A percentile compares a stretch with the other conserved stretches of the same genome.
Evolutionary conservation across 2,797 vertebrate species (phyloP).

Genomic region (Synaphobranchus kaupii): DNA sequence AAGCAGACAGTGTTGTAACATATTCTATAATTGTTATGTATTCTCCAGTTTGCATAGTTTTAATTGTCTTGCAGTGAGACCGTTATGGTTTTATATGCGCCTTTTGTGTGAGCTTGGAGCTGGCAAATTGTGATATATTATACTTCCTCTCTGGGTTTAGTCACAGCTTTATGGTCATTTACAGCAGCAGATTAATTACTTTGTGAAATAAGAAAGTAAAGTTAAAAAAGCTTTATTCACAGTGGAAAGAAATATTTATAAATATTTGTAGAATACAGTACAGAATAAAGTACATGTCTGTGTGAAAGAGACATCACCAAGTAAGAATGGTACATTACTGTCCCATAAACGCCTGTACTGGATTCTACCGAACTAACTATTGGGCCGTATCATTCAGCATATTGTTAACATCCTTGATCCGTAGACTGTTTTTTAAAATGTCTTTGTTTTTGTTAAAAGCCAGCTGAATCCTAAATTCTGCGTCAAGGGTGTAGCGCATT

Average conservation of each 20-base stretch:
- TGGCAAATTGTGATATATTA: conserved; percentile 21
- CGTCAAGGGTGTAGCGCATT: conserved; percentile 66
- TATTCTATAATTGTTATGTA: neutral
- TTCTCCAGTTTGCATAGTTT: conserved; percentile 1
- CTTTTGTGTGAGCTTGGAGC: conserved; percentile 6
- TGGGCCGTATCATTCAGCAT: neutral
- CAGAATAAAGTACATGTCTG: neutral
- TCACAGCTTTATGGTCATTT: conserved; percentile 13
- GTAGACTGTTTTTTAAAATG: neutral
- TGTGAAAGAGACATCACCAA: neutral
- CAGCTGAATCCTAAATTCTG: conserved; percentile 49
- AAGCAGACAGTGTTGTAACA: neutral
- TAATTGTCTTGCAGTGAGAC: conserved; percentile 12
- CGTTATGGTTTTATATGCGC: conserved; percentile 14
- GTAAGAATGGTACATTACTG: neutral
- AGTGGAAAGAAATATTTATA: neutral
- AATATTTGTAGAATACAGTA: neutral
- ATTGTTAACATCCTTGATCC: neutral
- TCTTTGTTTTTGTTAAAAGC: conserved; percentile 22
- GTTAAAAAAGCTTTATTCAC: conserved; percentile 3
- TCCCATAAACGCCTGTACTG: conserved; percentile 20
- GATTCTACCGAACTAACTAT: conserved; percentile 9
- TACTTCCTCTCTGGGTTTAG: conserved; percentile 5
- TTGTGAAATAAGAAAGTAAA: conserved; percentile 3
- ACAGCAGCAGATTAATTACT: conserved; percentile 19